Evolutionary conservation across 2,113 vertebrate species (phyloP).

Genomic region (Platycercus adscitus): DNA sequence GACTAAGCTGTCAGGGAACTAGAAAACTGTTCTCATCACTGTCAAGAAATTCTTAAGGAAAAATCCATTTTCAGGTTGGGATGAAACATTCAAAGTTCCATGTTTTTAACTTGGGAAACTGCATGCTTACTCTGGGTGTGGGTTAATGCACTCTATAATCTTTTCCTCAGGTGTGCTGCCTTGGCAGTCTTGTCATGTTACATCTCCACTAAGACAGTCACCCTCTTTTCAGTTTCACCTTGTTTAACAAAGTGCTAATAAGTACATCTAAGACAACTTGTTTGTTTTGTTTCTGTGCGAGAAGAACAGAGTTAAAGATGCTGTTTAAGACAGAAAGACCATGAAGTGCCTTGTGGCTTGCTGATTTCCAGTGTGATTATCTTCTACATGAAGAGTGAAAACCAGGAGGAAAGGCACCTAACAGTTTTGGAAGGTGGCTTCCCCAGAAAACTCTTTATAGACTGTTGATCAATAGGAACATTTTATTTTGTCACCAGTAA

Average conservation of each 20-base stretch:
- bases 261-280: background rate
- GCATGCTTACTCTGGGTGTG: background rate
- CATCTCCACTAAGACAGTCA: background rate
- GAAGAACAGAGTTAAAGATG: background rate
- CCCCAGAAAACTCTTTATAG: background rate
- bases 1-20: background rate
- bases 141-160: background rate
- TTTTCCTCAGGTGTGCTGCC: background rate
- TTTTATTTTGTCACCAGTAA: background rate
- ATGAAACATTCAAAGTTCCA: background rate
- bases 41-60: background rate
- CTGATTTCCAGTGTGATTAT: background rate
- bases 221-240: background rate
- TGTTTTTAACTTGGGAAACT: background rate
- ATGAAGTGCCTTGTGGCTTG: rapidly evolving
- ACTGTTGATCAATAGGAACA: background rate
- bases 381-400: background rate
- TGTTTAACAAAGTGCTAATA: background rate
- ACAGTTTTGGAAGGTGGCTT: background rate
- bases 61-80: background rate
- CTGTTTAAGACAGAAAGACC: background rate
- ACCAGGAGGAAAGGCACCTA: background rate
- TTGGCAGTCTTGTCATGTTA: background rate
- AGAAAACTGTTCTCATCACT: background rate
- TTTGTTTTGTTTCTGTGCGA: background rate